Percentiles rank a stretch among this genome's conserved stretches.
Evolutionary conservation across 2,113 vertebrate genomes (phyloP).

Genomic region (Eudyptes chrysolophus): DNA sequence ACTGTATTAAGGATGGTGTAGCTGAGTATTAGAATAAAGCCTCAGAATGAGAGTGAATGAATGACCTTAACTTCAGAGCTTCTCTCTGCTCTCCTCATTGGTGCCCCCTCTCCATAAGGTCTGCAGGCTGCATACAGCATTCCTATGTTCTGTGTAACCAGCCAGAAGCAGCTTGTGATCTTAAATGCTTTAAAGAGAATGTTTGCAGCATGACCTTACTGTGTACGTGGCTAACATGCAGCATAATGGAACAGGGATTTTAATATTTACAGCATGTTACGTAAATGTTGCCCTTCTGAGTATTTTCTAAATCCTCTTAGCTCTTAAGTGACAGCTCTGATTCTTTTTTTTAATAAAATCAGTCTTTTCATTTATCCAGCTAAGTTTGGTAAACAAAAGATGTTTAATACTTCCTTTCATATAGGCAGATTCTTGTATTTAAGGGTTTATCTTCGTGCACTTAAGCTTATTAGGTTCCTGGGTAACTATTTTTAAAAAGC

Average conservation of each 20-base stretch:
- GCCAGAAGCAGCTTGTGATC: conserved; percentile 49
- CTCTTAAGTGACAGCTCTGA: conserved; percentile 69
- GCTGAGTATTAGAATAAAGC: neutral
- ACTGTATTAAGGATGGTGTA: neutral
- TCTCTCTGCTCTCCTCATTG: neutral
- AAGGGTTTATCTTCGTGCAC: conserved; percentile 50
- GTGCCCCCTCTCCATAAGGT: neutral
- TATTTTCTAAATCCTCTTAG: conserved; percentile 76
- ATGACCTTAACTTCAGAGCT: neutral
- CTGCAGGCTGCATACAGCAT: conserved; percentile 2
- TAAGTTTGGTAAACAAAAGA: conserved; percentile 71
- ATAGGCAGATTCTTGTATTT: conserved; percentile 34
- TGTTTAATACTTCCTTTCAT: conserved; percentile 66
- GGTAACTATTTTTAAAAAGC: conserved; percentile 27
- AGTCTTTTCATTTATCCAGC: conserved; percentile 62
- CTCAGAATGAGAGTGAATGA: neutral
- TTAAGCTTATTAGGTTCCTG: conserved; percentile 56
- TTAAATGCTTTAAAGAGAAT: conserved; percentile 31
- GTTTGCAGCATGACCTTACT: conserved; percentile 19
- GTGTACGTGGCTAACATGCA: neutral
- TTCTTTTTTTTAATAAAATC: conserved; percentile 50
- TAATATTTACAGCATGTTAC: conserved; percentile 69
- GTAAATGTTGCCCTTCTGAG: conserved; percentile 61
- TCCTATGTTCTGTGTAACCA: conserved; percentile 48
- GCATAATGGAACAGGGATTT: conserved; percentile 52